phyloP scores from a whole-genome alignment of 2,888 invertebrate genomes.

The Deilephila elpenor region DNA sequence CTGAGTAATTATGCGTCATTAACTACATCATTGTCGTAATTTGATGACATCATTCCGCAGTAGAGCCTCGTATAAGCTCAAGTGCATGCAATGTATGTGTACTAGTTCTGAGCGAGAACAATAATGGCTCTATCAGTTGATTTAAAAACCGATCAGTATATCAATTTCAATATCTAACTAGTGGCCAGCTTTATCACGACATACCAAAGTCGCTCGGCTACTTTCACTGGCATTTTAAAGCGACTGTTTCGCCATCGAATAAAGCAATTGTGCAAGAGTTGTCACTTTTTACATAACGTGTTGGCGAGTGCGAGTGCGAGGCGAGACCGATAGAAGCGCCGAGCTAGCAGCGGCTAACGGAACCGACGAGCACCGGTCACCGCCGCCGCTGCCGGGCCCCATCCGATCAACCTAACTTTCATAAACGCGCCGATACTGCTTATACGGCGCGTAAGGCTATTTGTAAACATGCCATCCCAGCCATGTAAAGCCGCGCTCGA shows the following conservation, averaged over 20 bases:
- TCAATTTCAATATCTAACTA: slow-evolving; percentile 17
- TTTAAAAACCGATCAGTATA: slow-evolving; percentile 16
- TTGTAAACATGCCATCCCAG: background rate
- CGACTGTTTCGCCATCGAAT: slow-evolving; percentile 81
- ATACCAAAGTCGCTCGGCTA: slow-evolving; percentile 79
- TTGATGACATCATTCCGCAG: background rate
- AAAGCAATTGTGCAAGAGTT: slow-evolving; percentile 81
- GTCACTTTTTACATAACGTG: slow-evolving; percentile 81
- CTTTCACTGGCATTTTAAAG: slow-evolving; percentile 82
- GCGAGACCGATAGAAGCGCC: slow-evolving; percentile 45
- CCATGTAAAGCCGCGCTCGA: background rate
- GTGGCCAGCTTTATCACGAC: slow-evolving; percentile 53
- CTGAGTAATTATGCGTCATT: slow-evolving; percentile 5
- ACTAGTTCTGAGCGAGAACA: background rate
- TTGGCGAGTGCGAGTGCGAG: slow-evolving; percentile 47
- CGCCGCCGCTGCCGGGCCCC: background rate
- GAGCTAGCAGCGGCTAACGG: slow-evolving; percentile 36
- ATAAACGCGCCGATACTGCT: background rate
- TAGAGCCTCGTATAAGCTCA: background rate
- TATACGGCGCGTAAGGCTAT: background rate
- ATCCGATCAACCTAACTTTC: slow-evolving; percentile 7
- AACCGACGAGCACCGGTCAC: slow-evolving; percentile 21
- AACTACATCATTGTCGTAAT: background rate
- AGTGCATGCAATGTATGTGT: background rate
- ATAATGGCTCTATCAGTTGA: background rate